Evolutionary conservation across 2,113 vertebrate species (phyloP).

Genomic region (Ivindomyrus marchei): DNA sequence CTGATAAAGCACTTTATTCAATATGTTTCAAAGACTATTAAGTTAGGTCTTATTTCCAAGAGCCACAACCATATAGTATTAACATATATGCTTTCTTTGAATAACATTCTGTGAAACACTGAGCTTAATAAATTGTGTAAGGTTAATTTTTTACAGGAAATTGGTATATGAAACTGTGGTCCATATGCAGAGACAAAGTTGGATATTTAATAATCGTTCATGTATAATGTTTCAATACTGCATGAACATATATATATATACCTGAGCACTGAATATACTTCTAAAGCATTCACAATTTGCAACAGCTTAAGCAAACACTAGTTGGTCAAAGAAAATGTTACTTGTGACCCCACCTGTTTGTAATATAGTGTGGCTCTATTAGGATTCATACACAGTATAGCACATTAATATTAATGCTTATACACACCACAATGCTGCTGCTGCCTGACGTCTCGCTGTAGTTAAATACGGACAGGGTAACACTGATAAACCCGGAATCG

Average conservation of each 20-base stretch:
- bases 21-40: slow-evolving; percentile 10
- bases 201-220: background rate
- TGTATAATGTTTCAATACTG: background rate
- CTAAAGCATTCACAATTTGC: background rate
- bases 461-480: background rate
- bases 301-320: slow-evolving; percentile 6
- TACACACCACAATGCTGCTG: background rate
- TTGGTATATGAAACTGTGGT: background rate
- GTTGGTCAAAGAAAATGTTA: background rate
- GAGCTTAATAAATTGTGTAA: background rate
- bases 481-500: background rate
- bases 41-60: background rate
- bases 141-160: background rate
- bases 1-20: slow-evolving; percentile 14
- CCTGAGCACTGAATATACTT: slow-evolving; percentile 18
- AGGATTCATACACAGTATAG: background rate
- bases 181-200: background rate
- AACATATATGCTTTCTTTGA: background rate
- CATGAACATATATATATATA: slow-evolving; percentile 4
- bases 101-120: background rate
- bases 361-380: background rate
- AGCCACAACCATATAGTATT: slow-evolving; percentile 5
- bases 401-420: background rate
- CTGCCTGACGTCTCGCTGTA: background rate
- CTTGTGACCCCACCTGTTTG: background rate